Evolutionary conservation across 2,888 invertebrate genomes (phyloP).

Genomic region (Phengaris alcon): DNA sequence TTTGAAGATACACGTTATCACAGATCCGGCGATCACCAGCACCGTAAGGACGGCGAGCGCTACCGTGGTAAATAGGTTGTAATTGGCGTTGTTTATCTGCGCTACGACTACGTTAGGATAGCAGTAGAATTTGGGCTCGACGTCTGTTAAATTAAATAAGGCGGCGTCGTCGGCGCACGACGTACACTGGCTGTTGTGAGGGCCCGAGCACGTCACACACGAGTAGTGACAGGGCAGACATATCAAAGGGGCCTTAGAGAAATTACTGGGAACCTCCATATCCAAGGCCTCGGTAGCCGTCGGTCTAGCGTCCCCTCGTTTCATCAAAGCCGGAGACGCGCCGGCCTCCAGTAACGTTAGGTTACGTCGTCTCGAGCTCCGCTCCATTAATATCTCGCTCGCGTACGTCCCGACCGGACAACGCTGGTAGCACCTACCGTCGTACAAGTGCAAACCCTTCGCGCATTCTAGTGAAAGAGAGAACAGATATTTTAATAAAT

Average conservation of each 20-base stretch:
- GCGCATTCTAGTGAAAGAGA: slow-evolving; percentile 83
- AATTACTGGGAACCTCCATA: slow-evolving; percentile 52
- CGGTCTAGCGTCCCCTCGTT: slow-evolving; percentile 52
- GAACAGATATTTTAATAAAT: slow-evolving; percentile 60
- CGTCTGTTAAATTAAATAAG: slow-evolving; percentile 65
- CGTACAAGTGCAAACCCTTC: slow-evolving; percentile 79
- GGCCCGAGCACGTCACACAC: slow-evolving; percentile 84
- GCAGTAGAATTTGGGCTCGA: slow-evolving; percentile 69
- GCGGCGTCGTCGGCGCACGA: slow-evolving; percentile 83
- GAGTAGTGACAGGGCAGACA: slow-evolving; percentile 87
- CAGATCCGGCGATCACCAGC: slow-evolving; percentile 52
- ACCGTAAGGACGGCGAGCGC: slow-evolving; percentile 57
- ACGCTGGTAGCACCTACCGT: slow-evolving; percentile 78
- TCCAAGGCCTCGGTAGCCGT: slow-evolving; percentile 61
- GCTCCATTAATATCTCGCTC: slow-evolving; percentile 60
- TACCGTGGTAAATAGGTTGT: slow-evolving; percentile 64
- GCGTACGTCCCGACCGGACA: slow-evolving; percentile 79
- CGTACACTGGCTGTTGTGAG: slow-evolving; percentile 83
- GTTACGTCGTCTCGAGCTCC: slow-evolving; percentile 67
- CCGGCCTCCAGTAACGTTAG: slow-evolving; percentile 57
- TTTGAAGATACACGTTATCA: slow-evolving; percentile 51
- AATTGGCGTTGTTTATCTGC: slow-evolving; percentile 63
- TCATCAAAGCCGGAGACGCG: slow-evolving; percentile 45
- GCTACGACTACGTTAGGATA: slow-evolving; percentile 70
- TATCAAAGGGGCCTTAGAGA: slow-evolving; percentile 55